phyloP scores from a whole-genome alignment of 2,797 vertebrate species.

The Pempheris klunzingeri region DNA sequence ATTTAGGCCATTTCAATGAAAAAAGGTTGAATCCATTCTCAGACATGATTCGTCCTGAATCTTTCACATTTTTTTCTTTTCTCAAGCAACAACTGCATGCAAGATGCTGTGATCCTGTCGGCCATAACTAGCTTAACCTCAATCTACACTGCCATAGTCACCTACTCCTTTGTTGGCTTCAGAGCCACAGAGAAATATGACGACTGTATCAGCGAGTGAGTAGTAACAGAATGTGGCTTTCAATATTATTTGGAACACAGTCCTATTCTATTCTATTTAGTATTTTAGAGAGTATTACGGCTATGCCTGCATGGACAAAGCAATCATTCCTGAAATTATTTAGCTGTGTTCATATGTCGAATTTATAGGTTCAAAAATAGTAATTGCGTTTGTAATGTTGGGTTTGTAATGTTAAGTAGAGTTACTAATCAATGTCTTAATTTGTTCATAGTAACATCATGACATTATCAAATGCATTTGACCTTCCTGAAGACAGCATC shows the following conservation, averaged over 20 bases:
- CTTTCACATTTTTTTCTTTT: background rate
- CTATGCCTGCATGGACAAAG: no score
- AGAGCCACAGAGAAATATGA: conserved; percentile 92
- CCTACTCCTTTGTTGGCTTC: conserved; percentile 97
- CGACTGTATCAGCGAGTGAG: conserved; percentile 88
- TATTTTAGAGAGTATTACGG: background rate
- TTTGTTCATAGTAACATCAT: conserved; percentile 89
- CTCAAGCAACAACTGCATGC: conserved; percentile 94
- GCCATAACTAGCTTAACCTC: conserved; percentile 92
- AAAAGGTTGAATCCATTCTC: background rate
- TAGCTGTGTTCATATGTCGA: no score
- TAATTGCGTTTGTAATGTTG: no score
- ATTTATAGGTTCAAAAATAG: background rate
- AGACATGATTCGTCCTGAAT: background rate
- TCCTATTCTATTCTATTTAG: no score
- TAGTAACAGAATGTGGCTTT: background rate
- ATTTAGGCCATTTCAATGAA: background rate
- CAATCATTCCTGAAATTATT: background rate
- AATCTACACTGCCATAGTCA: conserved; percentile 91
- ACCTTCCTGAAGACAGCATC: conserved; percentile 89
- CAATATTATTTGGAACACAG: background rate
- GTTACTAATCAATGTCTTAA: no score
- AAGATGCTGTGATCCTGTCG: conserved; percentile 91
- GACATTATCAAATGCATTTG: conserved; percentile 88
- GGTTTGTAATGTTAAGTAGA: no score